phyloP scores from a whole-genome alignment of 2,888 invertebrate species.

The Drosophila macrospina region DNA sequence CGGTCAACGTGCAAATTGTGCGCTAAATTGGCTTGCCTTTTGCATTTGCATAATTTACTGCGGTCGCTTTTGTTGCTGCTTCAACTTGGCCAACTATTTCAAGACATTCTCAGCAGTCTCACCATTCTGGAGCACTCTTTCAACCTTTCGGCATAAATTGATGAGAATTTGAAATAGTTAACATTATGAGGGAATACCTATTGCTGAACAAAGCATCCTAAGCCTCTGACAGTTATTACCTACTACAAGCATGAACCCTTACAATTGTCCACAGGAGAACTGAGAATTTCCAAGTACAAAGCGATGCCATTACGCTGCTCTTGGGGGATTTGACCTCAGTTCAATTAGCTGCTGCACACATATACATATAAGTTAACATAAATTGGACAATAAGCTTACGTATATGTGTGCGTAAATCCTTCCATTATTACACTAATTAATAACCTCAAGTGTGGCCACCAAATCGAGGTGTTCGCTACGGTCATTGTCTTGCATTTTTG shows the following conservation, averaged over 20 bases:
- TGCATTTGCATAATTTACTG: conserved; percentile 60
- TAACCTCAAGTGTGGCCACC: conserved; percentile 8
- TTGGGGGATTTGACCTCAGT: conserved; percentile 15
- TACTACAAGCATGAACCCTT: background rate
- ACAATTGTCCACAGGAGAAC: background rate
- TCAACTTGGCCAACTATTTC: conserved; percentile 11
- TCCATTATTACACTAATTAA: conserved; percentile 59
- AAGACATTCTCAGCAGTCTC: conserved; percentile 14
- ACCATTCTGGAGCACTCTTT: conserved; percentile 2
- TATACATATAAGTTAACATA: conserved; percentile 44
- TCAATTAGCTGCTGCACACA: conserved; percentile 29
- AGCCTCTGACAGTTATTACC: conserved; percentile 13
- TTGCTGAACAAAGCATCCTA: conserved; percentile 4
- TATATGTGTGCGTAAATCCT: background rate
- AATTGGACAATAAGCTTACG: conserved; percentile 43
- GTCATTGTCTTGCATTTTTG: conserved; percentile 55
- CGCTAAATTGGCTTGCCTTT: conserved; percentile 62
- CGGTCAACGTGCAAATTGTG: conserved; percentile 71
- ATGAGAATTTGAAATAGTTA: conserved; percentile 44
- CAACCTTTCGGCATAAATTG: conserved; percentile 29
- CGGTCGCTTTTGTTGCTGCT: conserved; percentile 38
- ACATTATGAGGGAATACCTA: conserved; percentile 10
- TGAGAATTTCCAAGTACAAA: background rate
- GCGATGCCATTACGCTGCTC: background rate
- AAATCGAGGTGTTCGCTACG: conserved; percentile 29